These are phyloP conservation scores for Verasper variegatus DNA, from an alignment of 2,113 vertebrate species.

Conservation along the genomic window DNA sequence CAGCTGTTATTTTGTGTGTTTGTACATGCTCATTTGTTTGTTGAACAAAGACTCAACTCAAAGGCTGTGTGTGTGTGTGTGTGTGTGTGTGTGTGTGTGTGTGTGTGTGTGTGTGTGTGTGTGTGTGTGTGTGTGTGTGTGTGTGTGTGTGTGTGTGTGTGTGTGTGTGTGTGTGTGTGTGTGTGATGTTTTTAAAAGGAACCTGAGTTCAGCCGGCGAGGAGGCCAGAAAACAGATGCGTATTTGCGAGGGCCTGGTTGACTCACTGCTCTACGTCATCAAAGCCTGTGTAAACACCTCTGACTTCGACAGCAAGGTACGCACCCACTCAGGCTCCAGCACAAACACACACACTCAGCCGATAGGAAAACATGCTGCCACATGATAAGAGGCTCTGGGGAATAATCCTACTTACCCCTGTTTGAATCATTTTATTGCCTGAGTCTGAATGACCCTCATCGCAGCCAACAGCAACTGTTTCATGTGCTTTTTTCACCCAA, in stretches of 20 bases:
- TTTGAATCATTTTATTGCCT: slow-evolving; percentile 44
- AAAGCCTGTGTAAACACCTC: slow-evolving; percentile 97
- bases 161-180: slow-evolving; percentile 10
- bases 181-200: slow-evolving; percentile 79
- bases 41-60: slow-evolving; percentile 44
- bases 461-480: slow-evolving; percentile 29
- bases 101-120: slow-evolving; percentile 6
- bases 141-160: slow-evolving; percentile 7
- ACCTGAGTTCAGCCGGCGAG: slow-evolving; percentile 96
- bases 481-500: slow-evolving; percentile 17
- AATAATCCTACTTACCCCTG: slow-evolving; percentile 13
- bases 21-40: slow-evolving; percentile 50
- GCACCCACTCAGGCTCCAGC: slow-evolving; percentile 26
- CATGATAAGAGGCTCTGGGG: slow-evolving; percentile 42
- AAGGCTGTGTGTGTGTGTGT: slow-evolving; percentile 17
- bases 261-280: slow-evolving; percentile 96
- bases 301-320: slow-evolving; percentile 98
- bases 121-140: slow-evolving; percentile 5
- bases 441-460: slow-evolving; percentile 18
- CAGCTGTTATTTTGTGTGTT: slow-evolving; percentile 51
- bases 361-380: slow-evolving; percentile 49
- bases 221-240: slow-evolving; percentile 97
- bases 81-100: slow-evolving; percentile 8
- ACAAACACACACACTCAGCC: slow-evolving; percentile 12
- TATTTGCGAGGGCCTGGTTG: slow-evolving; percentile 93